These are phyloP conservation scores for Ammodytes dubius DNA, from an alignment of 2,113 vertebrate species.

Conservation along the genomic window DNA sequence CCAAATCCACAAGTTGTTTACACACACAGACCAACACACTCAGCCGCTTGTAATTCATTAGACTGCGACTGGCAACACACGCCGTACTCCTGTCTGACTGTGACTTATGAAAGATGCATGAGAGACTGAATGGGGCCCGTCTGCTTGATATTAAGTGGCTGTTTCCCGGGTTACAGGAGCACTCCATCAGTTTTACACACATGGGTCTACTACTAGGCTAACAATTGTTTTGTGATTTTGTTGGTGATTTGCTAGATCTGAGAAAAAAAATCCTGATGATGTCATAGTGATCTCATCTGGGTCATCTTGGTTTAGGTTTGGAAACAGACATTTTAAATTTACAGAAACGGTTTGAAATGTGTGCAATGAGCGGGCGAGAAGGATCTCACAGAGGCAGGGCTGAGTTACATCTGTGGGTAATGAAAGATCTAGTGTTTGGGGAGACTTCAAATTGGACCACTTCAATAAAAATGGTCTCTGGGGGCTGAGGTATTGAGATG, in stretches of 20 bases:
- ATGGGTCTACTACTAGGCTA: neutral
- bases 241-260: neutral
- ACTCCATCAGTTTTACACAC: constrained; percentile 9
- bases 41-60: constrained; percentile 50
- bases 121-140: constrained; percentile 28
- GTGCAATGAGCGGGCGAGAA: neutral
- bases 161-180: constrained; percentile 27
- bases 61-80: constrained; percentile 39
- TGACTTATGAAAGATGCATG: constrained; percentile 56
- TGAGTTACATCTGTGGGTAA: constrained; percentile 22
- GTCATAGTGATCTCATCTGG: neutral
- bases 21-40: constrained; percentile 56
- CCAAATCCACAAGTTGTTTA: constrained; percentile 75
- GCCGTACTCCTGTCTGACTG: constrained; percentile 29
- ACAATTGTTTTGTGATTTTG: neutral
- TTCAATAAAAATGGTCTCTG: neutral
- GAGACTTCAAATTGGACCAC: neutral
- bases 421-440: neutral
- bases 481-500: neutral
- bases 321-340: neutral
- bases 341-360: neutral
- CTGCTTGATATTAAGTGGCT: constrained; percentile 31
- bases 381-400: neutral
- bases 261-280: neutral
- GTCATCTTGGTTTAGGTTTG: neutral